Base-by-base conservation (phyloP, 1,140 invertebrate genomes). In the Archivesica marissinica region DNA sequence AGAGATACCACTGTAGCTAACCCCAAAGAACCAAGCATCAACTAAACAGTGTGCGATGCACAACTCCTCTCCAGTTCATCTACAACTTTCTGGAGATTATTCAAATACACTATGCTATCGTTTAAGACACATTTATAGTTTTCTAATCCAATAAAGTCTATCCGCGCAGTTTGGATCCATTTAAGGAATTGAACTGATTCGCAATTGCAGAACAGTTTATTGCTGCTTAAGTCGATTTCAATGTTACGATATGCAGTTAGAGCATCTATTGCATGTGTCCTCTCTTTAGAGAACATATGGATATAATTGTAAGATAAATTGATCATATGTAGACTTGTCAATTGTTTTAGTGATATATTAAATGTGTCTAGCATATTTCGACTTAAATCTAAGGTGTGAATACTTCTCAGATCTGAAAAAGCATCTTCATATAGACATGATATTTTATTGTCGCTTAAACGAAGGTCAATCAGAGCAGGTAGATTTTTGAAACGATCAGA, bases 201-300 rank as follows among this genome's bases (percentile, higher is more conserved):
- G 35, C 75, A 77, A 17, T 56, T 41, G 54, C 75, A 77, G 13
- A 25, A 6, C 15, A 77, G 23, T 25, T 56, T 56, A 54, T 77
- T 77, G 6, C 25, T 28, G 25, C 15, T 30, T 39, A 77, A 39
- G 33, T 77, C 15, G 13, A 77, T 41, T 25, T 0, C 9, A 25
- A 39, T n/a, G 1, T 35, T 7, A 7, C 6, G 52, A 39, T 28
- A 13, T 20, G 28, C 17, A 15, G 23, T 30, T 11, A 77, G 17
- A 17, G 35, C 41, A 15, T 61, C 2, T 9, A 56, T 39, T n/a
- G 28, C n/a, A n/a, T n/a, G n/a, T n/a, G n/a, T n/a, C n/a, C n/a
- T 44, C 23, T 3, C 20, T 30, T 50, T 74, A 3, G 30, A 20
- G 17, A 74, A 13, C 23, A 9, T 11, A 9, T 17, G 39, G 28